Conservation (phyloP, 2,888 invertebrate species). For the Ceriagrion tenellum region DNA sequence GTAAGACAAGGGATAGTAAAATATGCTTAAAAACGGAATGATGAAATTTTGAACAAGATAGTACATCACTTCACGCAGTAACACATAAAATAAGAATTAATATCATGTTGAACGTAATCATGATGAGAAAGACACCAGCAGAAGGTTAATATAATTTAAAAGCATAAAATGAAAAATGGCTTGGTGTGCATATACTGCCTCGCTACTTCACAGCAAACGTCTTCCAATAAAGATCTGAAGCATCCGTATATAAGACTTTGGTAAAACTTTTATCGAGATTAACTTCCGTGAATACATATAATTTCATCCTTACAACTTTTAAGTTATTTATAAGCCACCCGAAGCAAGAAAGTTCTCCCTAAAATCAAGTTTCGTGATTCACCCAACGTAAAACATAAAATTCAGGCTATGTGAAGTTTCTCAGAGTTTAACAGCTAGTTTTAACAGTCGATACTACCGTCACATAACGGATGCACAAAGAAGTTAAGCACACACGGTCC, state of each 20-base stretch:
- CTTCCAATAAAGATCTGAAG: neutral
- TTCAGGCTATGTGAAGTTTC: too few relatives aligned
- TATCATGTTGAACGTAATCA: neutral
- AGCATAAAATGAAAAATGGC: neutral
- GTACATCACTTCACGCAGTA: too few relatives aligned
- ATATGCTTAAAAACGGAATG: too few relatives aligned
- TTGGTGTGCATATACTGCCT: neutral
- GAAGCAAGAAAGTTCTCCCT: neutral
- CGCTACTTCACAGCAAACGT: neutral
- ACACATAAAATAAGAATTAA: too few relatives aligned
- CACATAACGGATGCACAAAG: too few relatives aligned
- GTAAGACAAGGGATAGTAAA: too few relatives aligned
- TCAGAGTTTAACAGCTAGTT: too few relatives aligned
- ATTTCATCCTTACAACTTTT: neutral
- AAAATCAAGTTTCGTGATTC: neutral
- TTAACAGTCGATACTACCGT: too few relatives aligned
- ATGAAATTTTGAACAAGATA: too few relatives aligned
- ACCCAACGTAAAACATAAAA: neutral
- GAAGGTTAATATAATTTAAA: neutral
- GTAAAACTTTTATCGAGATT: neutral
- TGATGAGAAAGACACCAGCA: neutral
- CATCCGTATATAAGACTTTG: neutral
- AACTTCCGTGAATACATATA: neutral
- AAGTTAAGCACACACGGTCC: too few relatives aligned
- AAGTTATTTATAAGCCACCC: neutral